Percentiles rank a stretch among this genome's conserved stretches.
Evolutionary conservation across 2,797 vertebrate species (phyloP).

Genomic region (Mycteria americana): DNA sequence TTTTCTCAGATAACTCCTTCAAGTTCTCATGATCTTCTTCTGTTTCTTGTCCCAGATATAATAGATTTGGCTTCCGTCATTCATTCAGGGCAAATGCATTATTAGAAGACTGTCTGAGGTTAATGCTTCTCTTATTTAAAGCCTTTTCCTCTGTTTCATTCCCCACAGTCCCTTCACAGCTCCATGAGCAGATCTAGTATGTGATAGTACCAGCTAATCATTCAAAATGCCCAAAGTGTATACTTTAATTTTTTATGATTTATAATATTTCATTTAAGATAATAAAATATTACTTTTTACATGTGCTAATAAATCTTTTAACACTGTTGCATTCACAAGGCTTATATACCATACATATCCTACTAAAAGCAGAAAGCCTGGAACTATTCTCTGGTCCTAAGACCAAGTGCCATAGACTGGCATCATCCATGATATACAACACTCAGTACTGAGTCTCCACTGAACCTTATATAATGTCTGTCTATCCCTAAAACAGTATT

Average conservation of each 20-base stretch:
- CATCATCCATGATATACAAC: not conserved
- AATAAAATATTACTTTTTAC: not conserved
- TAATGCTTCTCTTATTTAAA: conserved; percentile 6
- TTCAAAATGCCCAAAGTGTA: not conserved
- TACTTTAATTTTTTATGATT: not conserved
- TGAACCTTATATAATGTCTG: not conserved
- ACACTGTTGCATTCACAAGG: not conserved
- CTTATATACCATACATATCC: not conserved
- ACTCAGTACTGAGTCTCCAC: not conserved
- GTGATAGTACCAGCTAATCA: not conserved
- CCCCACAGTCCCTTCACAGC: not conserved
- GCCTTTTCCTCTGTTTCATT: not conserved
- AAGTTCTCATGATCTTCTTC: not conserved
- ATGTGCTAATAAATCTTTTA: not conserved
- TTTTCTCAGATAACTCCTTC: not conserved
- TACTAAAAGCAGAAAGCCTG: not conserved
- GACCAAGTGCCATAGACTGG: not conserved
- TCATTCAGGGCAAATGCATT: not conserved
- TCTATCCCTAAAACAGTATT: not conserved
- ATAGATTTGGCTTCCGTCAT: not conserved
- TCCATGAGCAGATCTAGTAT: not conserved
- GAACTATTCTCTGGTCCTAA: not conserved
- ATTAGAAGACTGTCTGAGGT: not conserved
- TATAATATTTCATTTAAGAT: not conserved
- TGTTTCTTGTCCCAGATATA: not conserved